A percentile compares a stretch with the other conserved stretches of the same genome.
These are phyloP conservation scores for Phrynocephalus guinanensis DNA, from an alignment of 2,797 vertebrate species.

Conservation along the genomic window DNA sequence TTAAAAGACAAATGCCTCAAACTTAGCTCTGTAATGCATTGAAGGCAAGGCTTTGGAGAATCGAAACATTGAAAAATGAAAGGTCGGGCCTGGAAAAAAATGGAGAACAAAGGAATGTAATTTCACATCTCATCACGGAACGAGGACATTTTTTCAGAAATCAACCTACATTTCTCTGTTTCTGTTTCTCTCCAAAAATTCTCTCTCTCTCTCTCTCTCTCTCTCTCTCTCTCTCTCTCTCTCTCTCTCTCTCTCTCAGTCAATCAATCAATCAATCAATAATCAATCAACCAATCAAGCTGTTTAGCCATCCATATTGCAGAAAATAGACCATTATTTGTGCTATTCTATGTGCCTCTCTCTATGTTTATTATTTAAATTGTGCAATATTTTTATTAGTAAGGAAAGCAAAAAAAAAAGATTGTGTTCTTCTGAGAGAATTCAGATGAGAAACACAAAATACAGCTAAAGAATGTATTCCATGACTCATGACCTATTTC, in stretches of 20 bases:
- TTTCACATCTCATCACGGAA: no score
- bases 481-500: conserved; percentile 47
- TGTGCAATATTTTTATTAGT: neutral
- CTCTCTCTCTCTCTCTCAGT: no score
- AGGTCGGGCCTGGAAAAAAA: no score
- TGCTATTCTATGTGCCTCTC: conserved; percentile 3
- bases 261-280: no score
- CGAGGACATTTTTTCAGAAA: neutral
- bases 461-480: conserved; percentile 19
- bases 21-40: no score
- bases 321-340: conserved; percentile 18
- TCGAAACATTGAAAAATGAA: no score
- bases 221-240: no score
- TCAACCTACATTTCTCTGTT: neutral
- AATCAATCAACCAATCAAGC: neutral
- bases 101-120: no score
- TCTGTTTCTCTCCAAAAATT: no score
- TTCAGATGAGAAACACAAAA: conserved; percentile 45
- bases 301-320: neutral
- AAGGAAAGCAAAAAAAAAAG: conserved; percentile 15
- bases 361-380: neutral
- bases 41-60: no score
- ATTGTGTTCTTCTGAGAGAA: conserved; percentile 42
- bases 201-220: no score
- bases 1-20: no score